A percentile compares a stretch with the other conserved stretches of the same genome.
Evolutionary conservation across 2,888 invertebrate genomes (phyloP).

Genomic region (Siphonodentalium dalli): DNA sequence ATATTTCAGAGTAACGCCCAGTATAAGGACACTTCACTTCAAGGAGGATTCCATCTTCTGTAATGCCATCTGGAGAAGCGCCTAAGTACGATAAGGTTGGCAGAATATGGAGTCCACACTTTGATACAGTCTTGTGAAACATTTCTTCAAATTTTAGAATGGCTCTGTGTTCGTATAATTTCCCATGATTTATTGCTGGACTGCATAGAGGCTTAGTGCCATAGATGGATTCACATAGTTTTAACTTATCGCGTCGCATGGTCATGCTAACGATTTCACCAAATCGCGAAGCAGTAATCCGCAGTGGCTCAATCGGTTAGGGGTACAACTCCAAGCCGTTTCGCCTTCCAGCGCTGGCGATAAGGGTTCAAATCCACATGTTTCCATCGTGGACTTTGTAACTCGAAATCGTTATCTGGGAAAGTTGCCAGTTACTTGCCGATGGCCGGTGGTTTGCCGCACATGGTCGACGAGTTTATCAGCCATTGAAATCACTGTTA

Average conservation of each 20-base stretch:
- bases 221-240: conserved; percentile 15
- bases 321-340: too few species aligned
- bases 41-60: conserved; percentile 14
- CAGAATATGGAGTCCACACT: conserved; percentile 22
- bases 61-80: conserved; percentile 28
- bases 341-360: too few species aligned
- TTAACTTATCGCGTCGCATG: conserved; percentile 7
- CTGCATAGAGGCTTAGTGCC: not conserved
- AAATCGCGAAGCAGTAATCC: conserved; percentile 31
- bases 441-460: too few species aligned
- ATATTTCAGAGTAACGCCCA: conserved; percentile 12
- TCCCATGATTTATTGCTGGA: conserved; percentile 22
- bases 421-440: too few species aligned
- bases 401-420: too few species aligned
- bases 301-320: too few species aligned
- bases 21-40: conserved; percentile 31
- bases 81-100: conserved; percentile 19
- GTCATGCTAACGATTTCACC: conserved; percentile 24
- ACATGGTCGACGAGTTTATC: too few species aligned
- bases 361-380: too few species aligned
- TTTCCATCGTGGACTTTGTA: too few species aligned
- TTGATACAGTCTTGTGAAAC: not conserved
- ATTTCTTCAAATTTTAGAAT: conserved; percentile 13
- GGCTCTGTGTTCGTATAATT: conserved; percentile 21
- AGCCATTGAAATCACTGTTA: too few species aligned